Evolutionary conservation across 2,888 invertebrate genomes (phyloP), one percentile per base, ranked within the genome.

Genomic region (Agonopterix alstromeriana): DNA sequence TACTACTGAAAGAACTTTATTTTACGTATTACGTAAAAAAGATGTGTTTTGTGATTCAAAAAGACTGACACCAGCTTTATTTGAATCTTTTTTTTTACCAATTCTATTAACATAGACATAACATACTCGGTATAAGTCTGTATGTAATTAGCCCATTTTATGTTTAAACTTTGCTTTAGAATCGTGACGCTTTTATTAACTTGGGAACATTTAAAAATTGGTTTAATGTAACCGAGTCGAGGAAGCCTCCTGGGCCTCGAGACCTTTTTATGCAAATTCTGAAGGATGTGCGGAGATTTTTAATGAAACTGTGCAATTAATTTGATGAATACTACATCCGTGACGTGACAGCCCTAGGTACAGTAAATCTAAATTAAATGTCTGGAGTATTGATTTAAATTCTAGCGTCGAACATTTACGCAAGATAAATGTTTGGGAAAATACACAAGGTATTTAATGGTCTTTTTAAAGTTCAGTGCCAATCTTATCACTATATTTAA

Each of bases 201-300:
- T 65, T 61, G 60, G 61, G 63, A 69, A 75, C 70, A 65, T 73
- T 73, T 69, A 77, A 78, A 79, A 77, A 77, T 74, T 70, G 66
- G 73, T 76, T 74, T 70, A 77, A 70, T 71, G 70, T 73, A 70
- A 70, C 66, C 61, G 58, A 63, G 65, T 61, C 57, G 67, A 38
- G 3, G 56, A 57, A 63, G 58, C 52, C 48, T 52, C 53, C 60
- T 61, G 56, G 53, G 55, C 53, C 58, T 60, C 69, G 70, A 71
- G 75, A 77, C 79, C 79, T 82, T 85, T 83, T 86, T 85, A 84
- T 86, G 82, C 67, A 82, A 85, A 87, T 86, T 79, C 77, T 75
- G 71, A 77, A 80, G 70, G 79, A 85, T 84, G 84, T 83, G 86
- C 79, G 65, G 66, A 65, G 82, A 73, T 73, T 87, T 78, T 77